Conservation (phyloP, 1,140 invertebrate species). For the Lamellibrachia luymesi region DNA sequence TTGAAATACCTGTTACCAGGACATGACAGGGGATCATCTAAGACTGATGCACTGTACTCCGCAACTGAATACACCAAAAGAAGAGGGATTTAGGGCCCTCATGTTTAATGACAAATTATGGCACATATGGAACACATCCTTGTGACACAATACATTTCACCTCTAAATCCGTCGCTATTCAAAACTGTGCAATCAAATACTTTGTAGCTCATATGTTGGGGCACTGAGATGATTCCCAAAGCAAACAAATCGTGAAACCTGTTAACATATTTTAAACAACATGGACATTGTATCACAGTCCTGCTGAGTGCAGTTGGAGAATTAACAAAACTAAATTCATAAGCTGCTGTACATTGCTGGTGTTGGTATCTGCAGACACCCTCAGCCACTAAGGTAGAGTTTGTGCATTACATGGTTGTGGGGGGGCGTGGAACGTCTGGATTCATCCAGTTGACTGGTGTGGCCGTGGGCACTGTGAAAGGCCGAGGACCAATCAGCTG, state of each 20-base stretch:
- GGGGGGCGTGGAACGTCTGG: neutral
- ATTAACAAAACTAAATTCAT: neutral
- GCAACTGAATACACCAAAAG: too few species aligned
- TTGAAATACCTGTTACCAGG: neutral
- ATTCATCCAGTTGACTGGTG: neutral
- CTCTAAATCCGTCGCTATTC: neutral
- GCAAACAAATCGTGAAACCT: too few species aligned
- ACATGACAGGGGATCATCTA: too few species aligned
- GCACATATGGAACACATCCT: neutral
- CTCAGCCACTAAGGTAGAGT: neutral
- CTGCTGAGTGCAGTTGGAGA: too few species aligned
- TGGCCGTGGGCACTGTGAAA: slow-evolving; percentile 57
- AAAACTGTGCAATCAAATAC: neutral
- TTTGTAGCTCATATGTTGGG: too few species aligned
- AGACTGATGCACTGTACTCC: too few species aligned
- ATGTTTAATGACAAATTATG: neutral
- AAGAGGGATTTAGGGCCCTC: neutral
- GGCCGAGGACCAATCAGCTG: slow-evolving; percentile 85
- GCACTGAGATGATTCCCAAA: too few species aligned
- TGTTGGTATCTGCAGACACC: neutral
- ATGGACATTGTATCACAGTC: neutral
- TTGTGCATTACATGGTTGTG: neutral
- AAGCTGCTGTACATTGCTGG: neutral
- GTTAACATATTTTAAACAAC: neutral
- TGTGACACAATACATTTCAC: neutral